These are phyloP conservation scores for Dasyprocta punctata DNA, from an alignment of 2,113 vertebrate species.

Conservation along the genomic window DNA sequence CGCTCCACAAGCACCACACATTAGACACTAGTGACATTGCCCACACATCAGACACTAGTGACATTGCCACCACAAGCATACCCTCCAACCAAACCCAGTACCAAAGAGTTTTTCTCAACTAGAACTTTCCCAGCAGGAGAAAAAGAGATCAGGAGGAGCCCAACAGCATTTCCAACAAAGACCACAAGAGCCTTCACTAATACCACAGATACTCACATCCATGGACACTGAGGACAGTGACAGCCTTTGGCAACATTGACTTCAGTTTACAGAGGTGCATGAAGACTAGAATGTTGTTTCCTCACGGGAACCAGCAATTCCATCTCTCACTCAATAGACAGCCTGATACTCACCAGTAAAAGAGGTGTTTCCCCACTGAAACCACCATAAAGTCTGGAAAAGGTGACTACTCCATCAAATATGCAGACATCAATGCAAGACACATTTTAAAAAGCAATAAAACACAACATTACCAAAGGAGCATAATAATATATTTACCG, in stretches of 20 bases:
- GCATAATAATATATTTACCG: neutral
- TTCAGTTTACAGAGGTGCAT: neutral
- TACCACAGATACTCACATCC: neutral
- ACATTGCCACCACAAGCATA: neutral
- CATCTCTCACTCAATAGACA: neutral
- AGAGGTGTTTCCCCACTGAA: neutral
- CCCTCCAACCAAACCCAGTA: neutral
- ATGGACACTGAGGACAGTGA: neutral
- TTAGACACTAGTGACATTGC: neutral
- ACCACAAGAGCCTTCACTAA: neutral
- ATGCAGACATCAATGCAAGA: neutral
- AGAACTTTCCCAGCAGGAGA: neutral
- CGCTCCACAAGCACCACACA: neutral
- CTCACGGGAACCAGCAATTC: neutral
- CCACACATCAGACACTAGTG: neutral
- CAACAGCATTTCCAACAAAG: neutral
- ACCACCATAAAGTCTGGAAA: neutral
- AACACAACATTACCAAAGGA: neutral
- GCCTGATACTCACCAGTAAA: neutral
- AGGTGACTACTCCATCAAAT: neutral
- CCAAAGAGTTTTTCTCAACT: neutral
- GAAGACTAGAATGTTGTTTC: neutral
- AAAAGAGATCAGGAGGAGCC: neutral
- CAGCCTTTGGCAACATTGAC: neutral
- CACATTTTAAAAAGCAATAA: neutral